Conservation (phyloP, 2,888 invertebrate species). For the Lamproptera curius region DNA sequence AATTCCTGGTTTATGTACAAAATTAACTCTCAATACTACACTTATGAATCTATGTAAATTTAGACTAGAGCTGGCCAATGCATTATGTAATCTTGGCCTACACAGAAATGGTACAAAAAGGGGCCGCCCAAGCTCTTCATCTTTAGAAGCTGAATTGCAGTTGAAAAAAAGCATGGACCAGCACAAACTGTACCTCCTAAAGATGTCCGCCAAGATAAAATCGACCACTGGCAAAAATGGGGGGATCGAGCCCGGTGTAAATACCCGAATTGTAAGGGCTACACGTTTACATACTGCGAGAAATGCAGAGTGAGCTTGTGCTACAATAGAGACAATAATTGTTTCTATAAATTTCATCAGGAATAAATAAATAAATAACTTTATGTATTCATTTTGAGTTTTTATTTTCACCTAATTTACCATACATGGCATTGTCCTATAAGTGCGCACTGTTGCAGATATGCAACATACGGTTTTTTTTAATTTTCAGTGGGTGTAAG, state of each 20-base stretch:
- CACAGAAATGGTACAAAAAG: slow-evolving; percentile 20
- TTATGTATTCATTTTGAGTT: slow-evolving; percentile 10
- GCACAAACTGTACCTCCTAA: slow-evolving; percentile 21
- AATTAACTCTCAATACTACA: not conserved
- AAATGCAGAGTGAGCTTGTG: slow-evolving; percentile 18
- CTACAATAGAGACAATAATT: slow-evolving; percentile 11
- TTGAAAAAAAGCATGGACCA: slow-evolving; percentile 29
- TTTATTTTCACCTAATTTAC: not conserved
- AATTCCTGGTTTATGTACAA: slow-evolving; percentile 12
- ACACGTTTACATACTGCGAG: slow-evolving; percentile 9
- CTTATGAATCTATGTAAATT: slow-evolving; percentile 6
- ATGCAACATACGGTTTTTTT: slow-evolving; percentile 1
- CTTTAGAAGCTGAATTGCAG: slow-evolving; percentile 27
- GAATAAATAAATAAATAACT: slow-evolving; percentile 5
- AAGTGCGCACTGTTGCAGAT: slow-evolving; percentile 2
- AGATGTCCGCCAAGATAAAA: slow-evolving; percentile 12
- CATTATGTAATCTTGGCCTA: slow-evolving; percentile 12
- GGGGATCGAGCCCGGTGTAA: slow-evolving; percentile 11
- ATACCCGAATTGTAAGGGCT: slow-evolving; percentile 17
- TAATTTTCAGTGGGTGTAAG: slow-evolving; percentile 1
- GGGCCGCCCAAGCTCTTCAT: slow-evolving; percentile 27
- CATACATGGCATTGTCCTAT: not conserved
- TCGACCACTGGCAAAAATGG: slow-evolving; percentile 12
- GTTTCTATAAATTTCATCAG: not conserved
- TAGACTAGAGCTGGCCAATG: slow-evolving; percentile 16